These are phyloP conservation scores for Semicossyphus pulcher DNA, from an alignment of 2,113 vertebrate genomes.

Conservation along the genomic window DNA sequence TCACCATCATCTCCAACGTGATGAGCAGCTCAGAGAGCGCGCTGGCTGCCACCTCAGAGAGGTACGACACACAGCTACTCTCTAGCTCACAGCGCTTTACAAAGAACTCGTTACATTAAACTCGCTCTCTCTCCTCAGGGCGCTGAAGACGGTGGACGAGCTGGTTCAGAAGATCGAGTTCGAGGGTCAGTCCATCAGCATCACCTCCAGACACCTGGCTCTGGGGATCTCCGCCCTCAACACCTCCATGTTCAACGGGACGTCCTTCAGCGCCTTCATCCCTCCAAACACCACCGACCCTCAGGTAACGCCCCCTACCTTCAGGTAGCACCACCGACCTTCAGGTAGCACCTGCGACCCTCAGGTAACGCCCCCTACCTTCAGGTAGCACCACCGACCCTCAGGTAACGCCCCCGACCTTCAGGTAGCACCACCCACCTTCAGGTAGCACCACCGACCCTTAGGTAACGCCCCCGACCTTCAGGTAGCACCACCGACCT, in stretches of 20 bases:
- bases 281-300: slow-evolving; percentile 85
- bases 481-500: too few species aligned
- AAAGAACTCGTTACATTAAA: too few species aligned
- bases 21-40: slow-evolving; percentile 87
- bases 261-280: slow-evolving; percentile 89
- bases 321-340: too few species aligned
- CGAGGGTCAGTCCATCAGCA: slow-evolving; percentile 86
- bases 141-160: slow-evolving; percentile 91
- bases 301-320: too few species aligned
- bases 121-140: slow-evolving; percentile 78
- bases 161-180: slow-evolving; percentile 92
- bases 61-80: slow-evolving; percentile 79
- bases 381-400: too few species aligned
- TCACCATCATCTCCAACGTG: slow-evolving; percentile 96
- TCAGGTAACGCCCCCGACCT: too few species aligned
- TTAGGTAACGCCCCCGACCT: too few species aligned
- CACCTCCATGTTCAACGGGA: slow-evolving; percentile 82
- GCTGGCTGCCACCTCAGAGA: slow-evolving; percentile 86
- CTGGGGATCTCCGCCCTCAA: slow-evolving; percentile 89
- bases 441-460: too few species aligned
- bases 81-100: too few species aligned
- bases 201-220: slow-evolving; percentile 89
- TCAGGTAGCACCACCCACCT: too few species aligned
- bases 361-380: too few species aligned
- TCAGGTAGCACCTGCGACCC: too few species aligned